Evolutionary conservation across 2,113 vertebrate species (phyloP).

Genomic region (Sialia sialis): DNA sequence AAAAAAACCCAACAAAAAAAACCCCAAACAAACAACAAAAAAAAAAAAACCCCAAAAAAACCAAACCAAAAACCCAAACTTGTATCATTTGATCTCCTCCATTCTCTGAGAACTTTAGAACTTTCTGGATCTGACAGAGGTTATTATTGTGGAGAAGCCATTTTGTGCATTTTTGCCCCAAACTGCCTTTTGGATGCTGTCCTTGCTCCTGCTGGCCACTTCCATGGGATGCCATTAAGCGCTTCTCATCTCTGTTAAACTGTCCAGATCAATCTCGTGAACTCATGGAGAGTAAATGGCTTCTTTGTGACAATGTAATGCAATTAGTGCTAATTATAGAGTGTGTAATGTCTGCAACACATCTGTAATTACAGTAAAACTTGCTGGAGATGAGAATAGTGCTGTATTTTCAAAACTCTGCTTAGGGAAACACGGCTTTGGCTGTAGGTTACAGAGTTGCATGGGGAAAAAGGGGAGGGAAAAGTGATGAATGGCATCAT

Average conservation of each 20-base stretch:
- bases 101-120: not conserved
- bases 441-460: not conserved
- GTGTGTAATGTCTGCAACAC: slow-evolving; percentile 45
- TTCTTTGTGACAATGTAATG: slow-evolving; percentile 64
- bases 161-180: not conserved
- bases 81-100: not conserved
- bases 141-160: not conserved
- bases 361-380: slow-evolving; percentile 59
- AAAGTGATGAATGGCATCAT: slow-evolving; percentile 16
- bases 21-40: too few species aligned
- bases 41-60: too few species aligned
- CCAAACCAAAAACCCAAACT: too few species aligned
- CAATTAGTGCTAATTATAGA: slow-evolving; percentile 57
- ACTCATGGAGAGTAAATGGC: slow-evolving; percentile 54
- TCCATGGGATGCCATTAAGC: not conserved
- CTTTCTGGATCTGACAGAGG: not conserved
- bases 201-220: not conserved
- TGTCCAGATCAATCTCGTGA: slow-evolving; percentile 47
- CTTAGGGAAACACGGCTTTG: not conserved
- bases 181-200: not conserved
- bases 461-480: not conserved
- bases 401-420: slow-evolving; percentile 27
- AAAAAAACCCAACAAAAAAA: too few species aligned
- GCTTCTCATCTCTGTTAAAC: not conserved
- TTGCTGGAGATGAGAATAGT: slow-evolving; percentile 30